Conservation (phyloP, 2,888 invertebrate genomes). For the Drosophila demipolita region DNA sequence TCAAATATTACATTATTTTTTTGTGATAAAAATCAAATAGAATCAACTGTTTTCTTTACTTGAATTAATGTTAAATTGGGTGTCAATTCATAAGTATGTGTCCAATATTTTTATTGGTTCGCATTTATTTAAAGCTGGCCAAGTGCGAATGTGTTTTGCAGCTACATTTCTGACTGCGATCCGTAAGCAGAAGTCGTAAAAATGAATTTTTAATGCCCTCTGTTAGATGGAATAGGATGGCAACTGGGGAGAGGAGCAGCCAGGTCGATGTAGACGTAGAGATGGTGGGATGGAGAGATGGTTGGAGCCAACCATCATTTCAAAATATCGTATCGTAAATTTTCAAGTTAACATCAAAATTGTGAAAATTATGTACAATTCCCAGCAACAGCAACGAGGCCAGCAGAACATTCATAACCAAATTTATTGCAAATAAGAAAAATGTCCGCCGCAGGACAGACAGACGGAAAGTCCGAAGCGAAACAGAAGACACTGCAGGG, state of each 20-base stretch:
- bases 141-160: constrained; percentile 23
- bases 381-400: constrained; percentile 52
- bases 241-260: neutral
- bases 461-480: constrained; percentile 21
- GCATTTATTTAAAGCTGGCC: constrained; percentile 6
- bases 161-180: constrained; percentile 38
- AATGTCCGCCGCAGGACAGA: constrained; percentile 74
- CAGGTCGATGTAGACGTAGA: constrained; percentile 7
- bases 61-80: constrained; percentile 3
- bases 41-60: neutral
- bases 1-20: neutral
- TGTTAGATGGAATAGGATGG: constrained; percentile 46
- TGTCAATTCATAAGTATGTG: constrained; percentile 9
- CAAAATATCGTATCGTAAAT: constrained; percentile 82
- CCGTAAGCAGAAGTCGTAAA: constrained; percentile 53
- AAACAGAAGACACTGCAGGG: constrained; percentile 18
- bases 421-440: constrained; percentile 84
- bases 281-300: constrained; percentile 15
- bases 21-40: neutral
- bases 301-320: constrained; percentile 64
- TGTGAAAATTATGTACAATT: constrained; percentile 81
- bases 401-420: constrained; percentile 82
- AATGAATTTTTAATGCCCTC: constrained; percentile 64
- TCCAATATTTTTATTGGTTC: neutral
- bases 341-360: constrained; percentile 83